phyloP scores from a whole-genome alignment of 2,113 vertebrate species.

The Paramisgurnus dabryanus region DNA sequence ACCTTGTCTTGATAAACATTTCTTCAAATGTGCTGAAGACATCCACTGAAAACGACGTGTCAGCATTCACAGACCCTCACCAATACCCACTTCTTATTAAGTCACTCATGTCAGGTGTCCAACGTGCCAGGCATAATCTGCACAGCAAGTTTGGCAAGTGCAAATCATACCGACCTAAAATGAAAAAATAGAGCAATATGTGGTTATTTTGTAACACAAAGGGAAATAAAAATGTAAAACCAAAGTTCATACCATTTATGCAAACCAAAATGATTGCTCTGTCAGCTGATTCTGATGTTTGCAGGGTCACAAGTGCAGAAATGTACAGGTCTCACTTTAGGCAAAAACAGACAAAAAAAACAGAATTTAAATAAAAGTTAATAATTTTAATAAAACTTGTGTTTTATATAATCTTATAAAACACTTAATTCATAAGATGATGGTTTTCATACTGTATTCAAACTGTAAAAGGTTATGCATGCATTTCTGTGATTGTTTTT shows the following conservation, averaged over 20 bases:
- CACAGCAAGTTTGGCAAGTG: not conserved
- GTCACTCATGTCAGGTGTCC: slow-evolving; percentile 20
- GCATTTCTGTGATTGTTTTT: too few relatives aligned
- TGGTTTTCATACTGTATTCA: too few relatives aligned
- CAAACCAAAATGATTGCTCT: slow-evolving; percentile 6
- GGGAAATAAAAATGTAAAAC: not conserved
- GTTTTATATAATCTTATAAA: too few relatives aligned
- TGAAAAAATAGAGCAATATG: not conserved
- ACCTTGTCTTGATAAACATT: slow-evolving; percentile 2
- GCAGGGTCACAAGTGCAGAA: not conserved
- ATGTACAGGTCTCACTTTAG: slow-evolving; percentile 7
- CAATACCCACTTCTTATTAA: slow-evolving; percentile 9
- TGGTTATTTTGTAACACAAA: not conserved
- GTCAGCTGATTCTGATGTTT: not conserved
- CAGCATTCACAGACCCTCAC: not conserved
- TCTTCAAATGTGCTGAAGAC: not conserved
- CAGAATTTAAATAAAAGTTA: not conserved
- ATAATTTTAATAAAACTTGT: too few relatives aligned
- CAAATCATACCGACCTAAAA: not conserved
- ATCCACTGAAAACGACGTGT: not conserved
- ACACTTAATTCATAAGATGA: too few relatives aligned
- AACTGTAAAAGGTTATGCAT: too few relatives aligned
- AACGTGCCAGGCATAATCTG: not conserved
- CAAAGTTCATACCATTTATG: not conserved
- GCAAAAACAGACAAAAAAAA: not conserved